These are phyloP conservation scores for Exocentrus adspersus DNA, from an alignment of 2,888 invertebrate genomes.

Conservation along the genomic window DNA sequence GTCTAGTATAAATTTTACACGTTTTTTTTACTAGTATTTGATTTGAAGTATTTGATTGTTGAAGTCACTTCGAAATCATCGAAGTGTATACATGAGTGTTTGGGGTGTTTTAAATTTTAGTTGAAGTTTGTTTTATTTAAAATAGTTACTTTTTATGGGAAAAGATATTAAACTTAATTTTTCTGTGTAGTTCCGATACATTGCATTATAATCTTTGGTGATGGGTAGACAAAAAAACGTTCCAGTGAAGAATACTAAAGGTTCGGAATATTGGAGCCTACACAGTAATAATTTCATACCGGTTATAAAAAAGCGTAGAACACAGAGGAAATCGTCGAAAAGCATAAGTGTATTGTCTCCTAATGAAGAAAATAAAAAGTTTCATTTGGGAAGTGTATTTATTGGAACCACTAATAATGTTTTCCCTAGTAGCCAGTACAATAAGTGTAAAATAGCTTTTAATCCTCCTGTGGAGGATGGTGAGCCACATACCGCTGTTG, in stretches of 20 bases:
- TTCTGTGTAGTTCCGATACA: too few species aligned
- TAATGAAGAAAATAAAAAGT: constrained; percentile 37
- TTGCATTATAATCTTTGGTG: constrained; percentile 5
- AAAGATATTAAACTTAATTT: too few species aligned
- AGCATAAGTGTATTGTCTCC: constrained; percentile 27
- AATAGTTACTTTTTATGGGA: too few species aligned
- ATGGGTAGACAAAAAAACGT: constrained; percentile 38
- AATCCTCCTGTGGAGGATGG: constrained; percentile 34
- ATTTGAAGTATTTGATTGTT: too few species aligned
- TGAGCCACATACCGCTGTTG: constrained; percentile 36
- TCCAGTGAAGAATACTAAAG: constrained; percentile 31
- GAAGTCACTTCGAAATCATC: too few species aligned
- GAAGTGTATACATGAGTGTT: too few species aligned
- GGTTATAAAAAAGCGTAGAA: constrained; percentile 39
- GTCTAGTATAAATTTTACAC: too few species aligned
- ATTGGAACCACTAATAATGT: constrained; percentile 53
- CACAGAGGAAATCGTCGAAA: constrained; percentile 4
- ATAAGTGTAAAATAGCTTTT: constrained; percentile 48
- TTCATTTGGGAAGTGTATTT: constrained; percentile 49
- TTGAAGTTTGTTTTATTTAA: too few species aligned
- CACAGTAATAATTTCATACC: constrained; percentile 38
- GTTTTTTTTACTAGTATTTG: too few species aligned
- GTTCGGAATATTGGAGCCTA: constrained; percentile 27
- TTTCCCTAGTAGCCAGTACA: constrained; percentile 49
- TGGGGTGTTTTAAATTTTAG: too few species aligned